Conservation (phyloP, 1,140 invertebrate genomes). For the Stegodyphus mimosarum region DNA sequence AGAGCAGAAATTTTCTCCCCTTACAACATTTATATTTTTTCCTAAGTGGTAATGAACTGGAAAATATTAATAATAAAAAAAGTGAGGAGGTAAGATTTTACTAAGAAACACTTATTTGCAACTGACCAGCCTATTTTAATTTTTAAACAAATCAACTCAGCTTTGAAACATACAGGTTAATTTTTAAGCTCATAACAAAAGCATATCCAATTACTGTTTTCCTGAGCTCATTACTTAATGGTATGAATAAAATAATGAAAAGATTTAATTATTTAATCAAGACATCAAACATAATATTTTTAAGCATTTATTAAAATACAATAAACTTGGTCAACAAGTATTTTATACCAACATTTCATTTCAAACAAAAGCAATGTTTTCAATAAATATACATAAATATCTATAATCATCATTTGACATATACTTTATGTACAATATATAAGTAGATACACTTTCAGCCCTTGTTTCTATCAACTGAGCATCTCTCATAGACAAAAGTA, state of each 20-base stretch:
- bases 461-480: not conserved
- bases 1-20: too few relatives aligned
- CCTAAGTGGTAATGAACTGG: too few relatives aligned
- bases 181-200: too few relatives aligned
- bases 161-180: too few relatives aligned
- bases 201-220: too few relatives aligned
- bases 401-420: slow-evolving; percentile 50
- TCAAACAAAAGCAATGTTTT: slow-evolving; percentile 53
- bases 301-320: slow-evolving; percentile 57
- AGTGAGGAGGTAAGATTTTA: too few relatives aligned
- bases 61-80: too few relatives aligned
- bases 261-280: not conserved
- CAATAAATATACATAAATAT: slow-evolving; percentile 60
- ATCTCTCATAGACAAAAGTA: slow-evolving; percentile 31
- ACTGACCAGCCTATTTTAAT: too few relatives aligned
- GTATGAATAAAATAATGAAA: not conserved
- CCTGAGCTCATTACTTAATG: too few relatives aligned
- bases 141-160: too few relatives aligned
- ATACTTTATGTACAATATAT: slow-evolving; percentile 50
- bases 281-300: not conserved
- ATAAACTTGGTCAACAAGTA: slow-evolving; percentile 60
- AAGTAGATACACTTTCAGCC: slow-evolving; percentile 31
- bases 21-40: too few relatives aligned
- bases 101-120: too few relatives aligned
- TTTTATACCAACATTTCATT: slow-evolving; percentile 60